Base-by-base conservation (phyloP, 2,888 invertebrate genomes). In the Acanthosepion esculentum region DNA sequence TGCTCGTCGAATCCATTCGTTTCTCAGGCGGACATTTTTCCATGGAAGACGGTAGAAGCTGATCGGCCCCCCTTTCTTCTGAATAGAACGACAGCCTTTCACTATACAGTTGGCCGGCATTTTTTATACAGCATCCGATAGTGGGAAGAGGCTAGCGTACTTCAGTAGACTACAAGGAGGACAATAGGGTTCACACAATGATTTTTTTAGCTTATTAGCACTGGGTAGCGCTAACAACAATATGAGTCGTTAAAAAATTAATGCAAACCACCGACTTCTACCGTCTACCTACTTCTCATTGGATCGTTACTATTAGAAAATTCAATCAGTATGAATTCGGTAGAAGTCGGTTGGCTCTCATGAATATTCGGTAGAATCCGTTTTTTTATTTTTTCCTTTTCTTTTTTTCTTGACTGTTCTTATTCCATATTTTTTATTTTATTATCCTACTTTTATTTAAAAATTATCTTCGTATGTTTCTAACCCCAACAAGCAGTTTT, bases 21-120 rank as follows among this genome's bases (percentile, higher is more conserved):
- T 93, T 93, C 93, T 93, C 33, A 93, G 33, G 33, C 93, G 93
- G 50, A 93, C 93, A 93, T 93, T 93, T 93, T 93, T 93, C 93
- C 93, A 93, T 33, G 93, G 93, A 29, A 93, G 93, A 53, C 93
- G 93, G 93, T 93, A 93, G 93, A 93, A 93, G 93, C 93, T 93
- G 53, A 93, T 93, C 93, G 93, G 93, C 93, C 93, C 93, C 50
- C 93, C 93, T 93, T 93, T 93, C 93, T 93, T 93, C 93, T 93
- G 93, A 93, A 93, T 93, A 53, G 93, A 93, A 53, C 93, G 93
- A 93, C 93, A 93, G 93, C 93, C 53, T 50, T 93, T 93, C 93
- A 93, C 93, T 93, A 93, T 93, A 20, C 93, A 93, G 93, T 93
- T 93, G 48, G 93, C 93, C 53, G 93, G 93, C 93, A 93, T 93